A percentile compares a stretch with the other conserved stretches of the same genome.
Evolutionary conservation across 2,888 invertebrate genomes (phyloP).

Genomic region (Cheilosia impressa): DNA sequence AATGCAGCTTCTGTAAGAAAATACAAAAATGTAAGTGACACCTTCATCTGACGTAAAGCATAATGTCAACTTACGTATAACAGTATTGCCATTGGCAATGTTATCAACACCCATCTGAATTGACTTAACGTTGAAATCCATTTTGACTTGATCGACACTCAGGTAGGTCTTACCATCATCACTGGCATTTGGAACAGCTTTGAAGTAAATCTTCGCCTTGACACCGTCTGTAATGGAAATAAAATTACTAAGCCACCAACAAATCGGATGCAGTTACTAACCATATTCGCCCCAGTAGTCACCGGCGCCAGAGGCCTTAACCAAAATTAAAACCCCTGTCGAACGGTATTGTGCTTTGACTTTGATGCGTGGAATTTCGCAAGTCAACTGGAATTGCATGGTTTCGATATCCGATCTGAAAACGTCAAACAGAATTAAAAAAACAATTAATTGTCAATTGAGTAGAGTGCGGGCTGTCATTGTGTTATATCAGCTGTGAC

Average conservation of each 20-base stretch:
- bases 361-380: conserved; percentile 91
- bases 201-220: conserved; percentile 92
- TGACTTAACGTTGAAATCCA: conserved; percentile 93
- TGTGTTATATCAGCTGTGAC: neutral
- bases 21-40: conserved; percentile 10
- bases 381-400: conserved; percentile 91
- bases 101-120: conserved; percentile 94
- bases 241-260: neutral
- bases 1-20: conserved; percentile 89
- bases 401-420: conserved; percentile 90
- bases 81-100: conserved; percentile 91
- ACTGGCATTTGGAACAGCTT: conserved; percentile 86
- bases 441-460: conserved; percentile 25
- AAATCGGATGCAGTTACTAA: conserved; percentile 80
- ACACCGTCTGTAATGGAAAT: conserved; percentile 87
- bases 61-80: conserved; percentile 87
- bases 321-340: conserved; percentile 90
- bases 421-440: conserved; percentile 68
- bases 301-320: conserved; percentile 93
- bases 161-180: conserved; percentile 88
- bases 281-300: conserved; percentile 96
- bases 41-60: neutral
- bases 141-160: conserved; percentile 90
- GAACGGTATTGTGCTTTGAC: conserved; percentile 92
- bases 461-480: neutral